Evolutionary conservation across 2,888 invertebrate species (phyloP).

Genomic region (Diogma glabrata): DNA sequence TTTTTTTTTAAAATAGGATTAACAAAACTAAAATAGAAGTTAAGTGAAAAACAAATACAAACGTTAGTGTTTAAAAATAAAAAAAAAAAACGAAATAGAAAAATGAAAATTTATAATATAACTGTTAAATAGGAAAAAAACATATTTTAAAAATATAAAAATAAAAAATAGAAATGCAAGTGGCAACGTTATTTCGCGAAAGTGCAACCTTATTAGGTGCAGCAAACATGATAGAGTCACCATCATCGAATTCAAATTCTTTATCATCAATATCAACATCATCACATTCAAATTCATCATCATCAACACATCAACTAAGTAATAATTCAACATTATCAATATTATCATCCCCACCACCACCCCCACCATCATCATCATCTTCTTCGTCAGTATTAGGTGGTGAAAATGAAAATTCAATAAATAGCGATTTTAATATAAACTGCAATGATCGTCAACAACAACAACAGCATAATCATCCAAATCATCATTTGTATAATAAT

Average conservation of each 20-base stretch:
- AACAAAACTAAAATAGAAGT: too few species aligned
- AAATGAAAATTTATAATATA: too few species aligned
- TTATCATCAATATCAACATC: conserved; percentile 28
- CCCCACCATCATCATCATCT: conserved; percentile 26
- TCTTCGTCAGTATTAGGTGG: conserved; percentile 10
- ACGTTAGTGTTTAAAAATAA: too few species aligned
- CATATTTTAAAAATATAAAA: conserved; percentile 3
- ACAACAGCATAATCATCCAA: conserved; percentile 19
- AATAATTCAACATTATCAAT: conserved; percentile 20
- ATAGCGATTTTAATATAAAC: conserved; percentile 14
- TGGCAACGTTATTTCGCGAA: conserved; percentile 55
- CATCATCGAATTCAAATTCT: conserved; percentile 30
- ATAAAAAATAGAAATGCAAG: conserved; percentile 40
- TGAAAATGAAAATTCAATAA: not conserved
- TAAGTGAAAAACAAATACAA: too few species aligned
- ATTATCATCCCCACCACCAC: conserved; percentile 19
- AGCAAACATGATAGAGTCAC: conserved; percentile 38
- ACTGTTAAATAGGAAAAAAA: too few species aligned
- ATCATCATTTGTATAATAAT: conserved; percentile 15
- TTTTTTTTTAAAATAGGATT: too few species aligned
- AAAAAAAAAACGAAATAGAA: too few species aligned
- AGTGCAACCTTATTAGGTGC: conserved; percentile 53
- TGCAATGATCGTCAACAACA: conserved; percentile 9
- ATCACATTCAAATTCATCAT: conserved; percentile 18
- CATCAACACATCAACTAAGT: not conserved